Conservation (phyloP, 2,113 vertebrate species). For the Neogale vison region DNA sequence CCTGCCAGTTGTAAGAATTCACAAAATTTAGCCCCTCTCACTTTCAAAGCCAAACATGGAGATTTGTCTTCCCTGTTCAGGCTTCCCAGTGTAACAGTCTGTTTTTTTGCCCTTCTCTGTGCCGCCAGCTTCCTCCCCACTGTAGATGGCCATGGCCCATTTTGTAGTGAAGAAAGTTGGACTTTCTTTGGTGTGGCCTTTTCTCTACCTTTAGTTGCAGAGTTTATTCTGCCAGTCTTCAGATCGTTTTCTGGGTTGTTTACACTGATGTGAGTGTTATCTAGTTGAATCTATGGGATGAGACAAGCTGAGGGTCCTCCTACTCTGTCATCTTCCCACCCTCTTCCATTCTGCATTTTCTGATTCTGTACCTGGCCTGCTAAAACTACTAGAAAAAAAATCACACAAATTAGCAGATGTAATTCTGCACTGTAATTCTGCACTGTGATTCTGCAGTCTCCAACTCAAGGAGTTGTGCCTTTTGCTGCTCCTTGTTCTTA, state of each 20-base stretch:
- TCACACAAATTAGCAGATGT: neutral
- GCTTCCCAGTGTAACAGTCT: neutral
- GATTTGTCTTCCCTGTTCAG: neutral
- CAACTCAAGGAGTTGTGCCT: neutral
- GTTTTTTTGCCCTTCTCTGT: neutral
- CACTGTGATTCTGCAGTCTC: neutral
- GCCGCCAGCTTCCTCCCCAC: neutral
- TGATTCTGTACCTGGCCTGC: neutral
- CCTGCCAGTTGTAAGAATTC: neutral
- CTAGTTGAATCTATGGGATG: neutral
- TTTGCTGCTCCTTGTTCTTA: constrained; percentile 17
- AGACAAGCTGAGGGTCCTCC: neutral
- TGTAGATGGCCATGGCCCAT: neutral
- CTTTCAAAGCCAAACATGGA: neutral
- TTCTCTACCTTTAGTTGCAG: neutral
- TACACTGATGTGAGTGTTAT: neutral
- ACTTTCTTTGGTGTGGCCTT: neutral
- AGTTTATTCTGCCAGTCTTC: neutral
- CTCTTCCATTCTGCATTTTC: neutral
- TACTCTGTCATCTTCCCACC: neutral
- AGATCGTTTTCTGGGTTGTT: neutral
- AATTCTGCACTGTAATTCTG: neutral
- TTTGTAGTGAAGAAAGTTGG: neutral
- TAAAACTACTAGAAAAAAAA: neutral
- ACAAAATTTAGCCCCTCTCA: neutral